Percentiles rank a stretch among this genome's conserved stretches.
Evolutionary conservation across 2,113 vertebrate species (phyloP).

Genomic region (Pangasianodon gigas): DNA sequence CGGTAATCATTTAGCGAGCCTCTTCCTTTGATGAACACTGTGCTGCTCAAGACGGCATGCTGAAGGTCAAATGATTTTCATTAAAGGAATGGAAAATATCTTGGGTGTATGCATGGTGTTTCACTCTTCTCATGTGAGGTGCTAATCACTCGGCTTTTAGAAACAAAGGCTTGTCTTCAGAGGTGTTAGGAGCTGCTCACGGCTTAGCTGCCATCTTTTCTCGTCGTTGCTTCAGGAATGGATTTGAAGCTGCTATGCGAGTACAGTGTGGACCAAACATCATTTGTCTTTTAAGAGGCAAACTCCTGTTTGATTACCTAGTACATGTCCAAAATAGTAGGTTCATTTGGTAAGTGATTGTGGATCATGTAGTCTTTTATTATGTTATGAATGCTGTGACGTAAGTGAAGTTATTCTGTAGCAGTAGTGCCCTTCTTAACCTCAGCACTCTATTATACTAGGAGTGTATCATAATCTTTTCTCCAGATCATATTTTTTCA

Average conservation of each 20-base stretch:
- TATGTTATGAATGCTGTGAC: not conserved
- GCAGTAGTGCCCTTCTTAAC: not conserved
- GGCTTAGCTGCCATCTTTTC: constrained; percentile 52
- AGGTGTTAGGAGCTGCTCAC: constrained; percentile 55
- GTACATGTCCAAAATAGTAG: not conserved
- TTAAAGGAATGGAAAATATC: constrained; percentile 43
- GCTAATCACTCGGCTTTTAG: constrained; percentile 36
- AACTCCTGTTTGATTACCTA: not conserved
- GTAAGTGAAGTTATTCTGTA: not conserved
- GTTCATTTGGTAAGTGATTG: not conserved
- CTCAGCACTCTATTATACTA: not conserved
- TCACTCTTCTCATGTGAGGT: not conserved
- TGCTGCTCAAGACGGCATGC: constrained; percentile 63
- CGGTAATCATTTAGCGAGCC: constrained; percentile 85
- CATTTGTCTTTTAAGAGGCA: not conserved
- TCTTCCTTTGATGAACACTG: constrained; percentile 73
- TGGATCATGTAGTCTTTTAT: not conserved
- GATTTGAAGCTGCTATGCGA: constrained; percentile 68
- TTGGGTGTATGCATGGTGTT: not conserved
- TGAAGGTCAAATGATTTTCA: constrained; percentile 77
- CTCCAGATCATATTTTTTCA: not conserved
- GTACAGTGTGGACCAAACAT: constrained; percentile 35
- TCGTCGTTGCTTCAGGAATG: constrained; percentile 63
- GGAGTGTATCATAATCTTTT: constrained; percentile 1
- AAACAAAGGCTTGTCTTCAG: constrained; percentile 56